Percentiles rank a stretch among this genome's conserved stretches.
Conservation (phyloP, 2,797 vertebrate genomes). For the Cheirogaleus major region DNA sequence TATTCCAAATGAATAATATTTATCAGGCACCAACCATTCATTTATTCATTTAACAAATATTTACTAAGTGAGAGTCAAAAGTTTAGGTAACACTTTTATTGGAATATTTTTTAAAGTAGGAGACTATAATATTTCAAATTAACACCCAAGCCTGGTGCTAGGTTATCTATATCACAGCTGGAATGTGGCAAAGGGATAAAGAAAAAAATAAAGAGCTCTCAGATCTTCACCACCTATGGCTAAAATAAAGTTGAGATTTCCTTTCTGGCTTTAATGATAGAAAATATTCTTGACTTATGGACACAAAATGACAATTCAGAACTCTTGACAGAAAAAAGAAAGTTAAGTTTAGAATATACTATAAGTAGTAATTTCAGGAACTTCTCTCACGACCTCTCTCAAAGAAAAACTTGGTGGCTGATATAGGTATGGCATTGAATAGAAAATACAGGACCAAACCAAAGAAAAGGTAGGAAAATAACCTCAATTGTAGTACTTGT, state of each 20-base stretch:
- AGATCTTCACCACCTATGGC: not conserved
- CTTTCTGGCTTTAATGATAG: constrained; percentile 38
- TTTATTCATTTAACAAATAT: constrained; percentile 11
- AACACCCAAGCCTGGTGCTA: not conserved
- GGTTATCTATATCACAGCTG: constrained; percentile 19
- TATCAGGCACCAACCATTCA: not conserved
- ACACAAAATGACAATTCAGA: constrained; percentile 50
- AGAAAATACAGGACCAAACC: not conserved
- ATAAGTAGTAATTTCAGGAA: constrained; percentile 9
- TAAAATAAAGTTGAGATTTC: constrained; percentile 53
- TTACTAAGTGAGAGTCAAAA: not conserved
- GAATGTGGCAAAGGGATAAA: not conserved
- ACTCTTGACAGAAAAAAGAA: constrained; percentile 18
- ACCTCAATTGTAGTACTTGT: not conserved
- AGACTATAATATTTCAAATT: constrained; percentile 44
- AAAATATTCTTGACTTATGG: constrained; percentile 5
- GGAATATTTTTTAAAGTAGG: not conserved
- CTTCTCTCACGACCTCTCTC: not conserved
- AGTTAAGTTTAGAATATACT: constrained; percentile 32
- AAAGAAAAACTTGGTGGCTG: not conserved
- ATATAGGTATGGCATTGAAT: not conserved
- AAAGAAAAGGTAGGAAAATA: not conserved
- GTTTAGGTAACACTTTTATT: not conserved
- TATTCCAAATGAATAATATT: not conserved
- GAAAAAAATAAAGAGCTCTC: constrained; percentile 19